Percentiles rank a stretch among this genome's conserved stretches.
Conservation (phyloP, 2,113 vertebrate species). For the Callopanchax toddi region DNA sequence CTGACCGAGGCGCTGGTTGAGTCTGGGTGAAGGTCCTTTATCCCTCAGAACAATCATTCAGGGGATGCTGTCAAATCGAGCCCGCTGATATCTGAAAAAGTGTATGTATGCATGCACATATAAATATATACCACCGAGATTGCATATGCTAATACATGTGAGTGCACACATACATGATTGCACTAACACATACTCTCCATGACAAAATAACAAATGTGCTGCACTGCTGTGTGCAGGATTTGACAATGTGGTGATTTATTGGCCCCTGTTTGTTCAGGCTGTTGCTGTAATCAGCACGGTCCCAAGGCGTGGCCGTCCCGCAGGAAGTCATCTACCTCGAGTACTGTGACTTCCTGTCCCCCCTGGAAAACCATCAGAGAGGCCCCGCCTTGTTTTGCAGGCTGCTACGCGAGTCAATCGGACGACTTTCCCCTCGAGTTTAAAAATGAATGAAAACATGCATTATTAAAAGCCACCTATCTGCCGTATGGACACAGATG, state of each 20-base stretch:
- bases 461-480: conserved; percentile 73
- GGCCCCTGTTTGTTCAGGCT: conserved; percentile 59
- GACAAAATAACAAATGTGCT: conserved; percentile 75
- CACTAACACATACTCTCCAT: conserved; percentile 30
- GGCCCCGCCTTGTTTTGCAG: conserved; percentile 63
- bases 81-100: conserved; percentile 8
- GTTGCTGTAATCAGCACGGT: conserved; percentile 72
- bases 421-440: conserved; percentile 38
- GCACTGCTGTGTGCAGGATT: conserved; percentile 62
- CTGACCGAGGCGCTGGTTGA: conserved; percentile 32
- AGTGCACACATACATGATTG: conserved; percentile 3
- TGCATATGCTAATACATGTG: conserved; percentile 37
- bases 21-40: conserved; percentile 44
- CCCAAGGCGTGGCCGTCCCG: conserved; percentile 62
- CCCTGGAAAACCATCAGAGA: conserved; percentile 18
- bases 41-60: conserved; percentile 50
- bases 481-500: conserved; percentile 54
- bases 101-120: conserved; percentile 7
- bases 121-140: conserved; percentile 10
- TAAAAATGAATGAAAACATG: conserved; percentile 75
- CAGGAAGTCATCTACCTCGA: conserved; percentile 67
- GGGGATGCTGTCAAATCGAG: conserved; percentile 37
- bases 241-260: conserved; percentile 78
- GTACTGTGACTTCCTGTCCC: conserved; percentile 69
- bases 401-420: background rate